Conservation (phyloP, 1,140 invertebrate species). For the Temnothorax curvispinosus region DNA sequence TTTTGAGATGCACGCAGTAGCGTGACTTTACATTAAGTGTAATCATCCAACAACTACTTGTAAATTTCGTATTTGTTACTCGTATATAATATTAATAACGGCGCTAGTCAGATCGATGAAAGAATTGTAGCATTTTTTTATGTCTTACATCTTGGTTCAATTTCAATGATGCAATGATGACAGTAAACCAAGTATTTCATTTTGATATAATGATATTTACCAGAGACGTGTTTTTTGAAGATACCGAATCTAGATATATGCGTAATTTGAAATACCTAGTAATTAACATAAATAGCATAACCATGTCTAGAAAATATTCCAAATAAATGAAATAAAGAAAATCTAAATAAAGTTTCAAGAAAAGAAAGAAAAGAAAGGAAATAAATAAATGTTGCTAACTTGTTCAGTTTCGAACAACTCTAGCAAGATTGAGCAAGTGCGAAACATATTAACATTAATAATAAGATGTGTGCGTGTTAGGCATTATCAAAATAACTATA, state of each 20-base stretch:
- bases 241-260: not conserved
- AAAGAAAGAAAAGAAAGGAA: not conserved
- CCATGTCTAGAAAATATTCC: not conserved
- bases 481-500: not conserved
- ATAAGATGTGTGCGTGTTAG: not conserved
- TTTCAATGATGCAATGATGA: not conserved
- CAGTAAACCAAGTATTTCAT: not conserved
- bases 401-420: not conserved
- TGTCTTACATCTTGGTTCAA: not conserved
- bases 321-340: constrained; percentile 10
- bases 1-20: constrained; percentile 35
- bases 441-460: not conserved
- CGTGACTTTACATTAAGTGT: too few relatives aligned
- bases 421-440: not conserved
- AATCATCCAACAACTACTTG: not conserved
- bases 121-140: not conserved
- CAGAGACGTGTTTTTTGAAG: not conserved
- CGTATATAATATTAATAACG: not conserved
- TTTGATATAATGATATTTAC: not conserved
- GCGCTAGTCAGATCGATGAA: not conserved
- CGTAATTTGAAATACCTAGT: not conserved
- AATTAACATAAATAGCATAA: not conserved
- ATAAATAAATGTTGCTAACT: not conserved
- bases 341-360: not conserved
- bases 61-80: constrained; percentile 31